Conservation (phyloP, 2,888 invertebrate genomes). For the Neocrepidodera transversa region DNA sequence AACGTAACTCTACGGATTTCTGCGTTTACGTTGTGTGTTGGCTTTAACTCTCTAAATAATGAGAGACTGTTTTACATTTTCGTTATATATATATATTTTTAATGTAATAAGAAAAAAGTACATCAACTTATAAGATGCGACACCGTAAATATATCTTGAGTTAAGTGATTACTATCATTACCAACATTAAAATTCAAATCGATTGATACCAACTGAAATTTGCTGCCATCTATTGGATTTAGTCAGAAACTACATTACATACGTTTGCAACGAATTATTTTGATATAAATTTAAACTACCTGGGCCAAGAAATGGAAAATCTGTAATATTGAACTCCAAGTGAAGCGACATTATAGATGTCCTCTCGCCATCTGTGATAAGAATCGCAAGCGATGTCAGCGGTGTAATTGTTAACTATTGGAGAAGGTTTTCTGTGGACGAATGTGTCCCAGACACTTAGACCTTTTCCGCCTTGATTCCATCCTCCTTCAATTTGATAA, state of each 20-base stretch:
- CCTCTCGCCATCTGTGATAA: constrained; percentile 68
- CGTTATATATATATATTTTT: too few species aligned
- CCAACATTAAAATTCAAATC: not conserved
- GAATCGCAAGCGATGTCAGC: constrained; percentile 74
- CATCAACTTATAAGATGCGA: too few species aligned
- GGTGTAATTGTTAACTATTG: constrained; percentile 54
- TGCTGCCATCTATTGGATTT: not conserved
- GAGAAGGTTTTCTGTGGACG: constrained; percentile 63
- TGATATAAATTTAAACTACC: too few species aligned
- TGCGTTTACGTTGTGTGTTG: too few species aligned
- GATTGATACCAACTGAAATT: not conserved
- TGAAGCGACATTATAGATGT: constrained; percentile 64
- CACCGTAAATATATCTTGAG: too few species aligned
- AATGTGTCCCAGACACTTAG: constrained; percentile 74
- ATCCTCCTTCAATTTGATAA: constrained; percentile 46
- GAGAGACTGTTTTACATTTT: too few species aligned
- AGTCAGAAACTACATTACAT: not conserved
- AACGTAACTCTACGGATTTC: too few species aligned
- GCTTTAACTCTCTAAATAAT: too few species aligned
- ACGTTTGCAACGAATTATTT: too few species aligned
- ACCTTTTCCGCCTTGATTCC: constrained; percentile 62
- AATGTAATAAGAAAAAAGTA: too few species aligned
- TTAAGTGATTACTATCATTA: too few species aligned
- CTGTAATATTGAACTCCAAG: constrained; percentile 65
- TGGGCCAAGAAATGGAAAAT: constrained; percentile 71